Evolutionary conservation across 2,888 invertebrate genomes (phyloP), one percentile per base, ranked within the genome.

Genomic region (Isoperla grammatica): DNA sequence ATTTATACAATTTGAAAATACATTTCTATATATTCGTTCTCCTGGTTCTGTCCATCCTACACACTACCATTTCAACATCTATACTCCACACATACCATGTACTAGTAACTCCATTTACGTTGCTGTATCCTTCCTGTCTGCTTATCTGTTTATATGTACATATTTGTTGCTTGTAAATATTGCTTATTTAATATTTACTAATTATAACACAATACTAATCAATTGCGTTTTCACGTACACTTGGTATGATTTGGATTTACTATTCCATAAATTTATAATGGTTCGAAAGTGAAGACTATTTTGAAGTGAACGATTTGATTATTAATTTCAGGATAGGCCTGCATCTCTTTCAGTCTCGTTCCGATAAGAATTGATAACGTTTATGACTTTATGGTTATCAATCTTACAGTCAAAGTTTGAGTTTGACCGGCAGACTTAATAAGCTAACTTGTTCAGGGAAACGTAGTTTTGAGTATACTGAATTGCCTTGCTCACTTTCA

Each of bases 51-150:
- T 43, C 29, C 12, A 9, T 17, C 43, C n/a, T n/a, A n/a, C n/a
- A n/a, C n/a, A n/a, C n/a, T n/a, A n/a, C n/a, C n/a, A 9, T 12
- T 19, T 43, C 43, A 43, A 17, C 43, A 43, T 19, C 43, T 42
- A 17, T 61, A 61, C 19, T 54, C 49, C 45, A 56, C 29, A 57
- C 48, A 39, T 22, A 29, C 59, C 53, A 53, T 56, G 54, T 23
- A 50, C 59, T 39, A 48, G 53, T 57, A 40, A 22, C 49, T 40
- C 22, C 50, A 61, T 53, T 61, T 64, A 43, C 45, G 13, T 59
- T 49, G 35, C 17, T 59, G 43, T 39, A 8, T 61, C 54, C 49
- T 61, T 59, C 61, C 57, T 59, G 66, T 67, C 70, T 69, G 67
- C 68, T 68, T 48, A 54, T 20, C 13, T 61, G 49, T 42, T 50